phyloP scores from a whole-genome alignment of 2,888 invertebrate genomes.

The Asteroscopus sphinx region DNA sequence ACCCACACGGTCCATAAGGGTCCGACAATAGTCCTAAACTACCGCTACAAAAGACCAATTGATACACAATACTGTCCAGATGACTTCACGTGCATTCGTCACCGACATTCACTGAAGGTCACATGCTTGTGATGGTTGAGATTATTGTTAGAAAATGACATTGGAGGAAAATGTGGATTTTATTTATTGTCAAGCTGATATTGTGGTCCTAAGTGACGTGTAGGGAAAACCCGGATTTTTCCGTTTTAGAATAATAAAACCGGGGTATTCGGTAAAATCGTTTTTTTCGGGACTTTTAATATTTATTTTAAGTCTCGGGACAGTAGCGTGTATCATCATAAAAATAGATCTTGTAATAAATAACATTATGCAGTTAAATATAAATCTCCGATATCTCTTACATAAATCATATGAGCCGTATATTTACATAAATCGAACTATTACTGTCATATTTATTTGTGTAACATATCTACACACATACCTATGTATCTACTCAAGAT shows the following conservation, averaged over 20 bases:
- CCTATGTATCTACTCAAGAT: background rate
- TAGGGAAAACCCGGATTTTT: too few relatives aligned
- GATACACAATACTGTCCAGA: constrained; percentile 30
- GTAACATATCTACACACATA: background rate
- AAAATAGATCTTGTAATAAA: constrained; percentile 1
- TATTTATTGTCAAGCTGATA: too few relatives aligned
- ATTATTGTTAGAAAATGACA: constrained; percentile 17
- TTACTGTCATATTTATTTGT: constrained; percentile 13
- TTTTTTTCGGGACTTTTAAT: too few relatives aligned
- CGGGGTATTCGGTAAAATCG: too few relatives aligned
- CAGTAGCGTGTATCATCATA: too few relatives aligned
- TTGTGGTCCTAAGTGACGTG: too few relatives aligned
- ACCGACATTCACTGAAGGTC: constrained; percentile 47
- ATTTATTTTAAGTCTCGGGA: too few relatives aligned
- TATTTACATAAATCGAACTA: constrained; percentile 3
- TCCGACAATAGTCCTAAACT: constrained; percentile 38
- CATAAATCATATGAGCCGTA: constrained; percentile 6
- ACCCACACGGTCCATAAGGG: constrained; percentile 1
- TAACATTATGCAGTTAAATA: constrained; percentile 2
- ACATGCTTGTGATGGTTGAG: constrained; percentile 25
- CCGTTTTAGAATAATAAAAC: too few relatives aligned
- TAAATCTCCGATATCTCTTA: constrained; percentile 4
- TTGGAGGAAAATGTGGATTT: constrained; percentile 16
- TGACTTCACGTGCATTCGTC: constrained; percentile 54
- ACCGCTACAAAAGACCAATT: constrained; percentile 53